These are phyloP conservation scores for Columba janthina DNA, from an alignment of 2,113 vertebrate species.

Conservation along the genomic window DNA sequence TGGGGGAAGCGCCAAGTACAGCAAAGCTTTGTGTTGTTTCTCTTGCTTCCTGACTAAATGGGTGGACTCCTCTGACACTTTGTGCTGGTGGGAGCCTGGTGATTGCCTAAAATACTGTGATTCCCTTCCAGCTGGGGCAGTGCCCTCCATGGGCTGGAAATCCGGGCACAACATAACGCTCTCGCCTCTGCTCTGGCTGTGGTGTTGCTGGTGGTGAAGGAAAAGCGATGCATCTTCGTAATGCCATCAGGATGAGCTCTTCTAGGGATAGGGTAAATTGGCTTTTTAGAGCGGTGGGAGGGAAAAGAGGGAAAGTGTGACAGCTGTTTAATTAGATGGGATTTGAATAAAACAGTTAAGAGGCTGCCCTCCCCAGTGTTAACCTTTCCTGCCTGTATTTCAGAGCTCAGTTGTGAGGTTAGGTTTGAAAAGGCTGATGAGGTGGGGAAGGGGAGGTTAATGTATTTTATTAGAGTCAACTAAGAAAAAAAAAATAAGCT, in stretches of 20 bases:
- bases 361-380: not conserved
- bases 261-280: conserved; percentile 22
- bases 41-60: not conserved
- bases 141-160: not conserved
- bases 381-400: conserved; percentile 13
- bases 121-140: not conserved
- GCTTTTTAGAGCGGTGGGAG: not conserved
- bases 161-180: accelerated
- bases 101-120: accelerated
- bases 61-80: not conserved
- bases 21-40: not conserved
- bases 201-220: not conserved
- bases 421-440: conserved; percentile 9
- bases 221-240: not conserved
- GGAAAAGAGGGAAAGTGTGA: not conserved
- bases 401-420: not conserved
- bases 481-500: not conserved
- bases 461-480: conserved; percentile 22
- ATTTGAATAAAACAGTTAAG: not conserved
- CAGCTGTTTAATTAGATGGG: conserved; percentile 15
- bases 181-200: not conserved
- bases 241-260: not conserved
- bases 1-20: not conserved
- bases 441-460: conserved; percentile 8
- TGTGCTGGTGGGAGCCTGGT: not conserved